Evolutionary conservation across 2,888 invertebrate species (phyloP).

Genomic region (Minunthozetes semirufus): DNA sequence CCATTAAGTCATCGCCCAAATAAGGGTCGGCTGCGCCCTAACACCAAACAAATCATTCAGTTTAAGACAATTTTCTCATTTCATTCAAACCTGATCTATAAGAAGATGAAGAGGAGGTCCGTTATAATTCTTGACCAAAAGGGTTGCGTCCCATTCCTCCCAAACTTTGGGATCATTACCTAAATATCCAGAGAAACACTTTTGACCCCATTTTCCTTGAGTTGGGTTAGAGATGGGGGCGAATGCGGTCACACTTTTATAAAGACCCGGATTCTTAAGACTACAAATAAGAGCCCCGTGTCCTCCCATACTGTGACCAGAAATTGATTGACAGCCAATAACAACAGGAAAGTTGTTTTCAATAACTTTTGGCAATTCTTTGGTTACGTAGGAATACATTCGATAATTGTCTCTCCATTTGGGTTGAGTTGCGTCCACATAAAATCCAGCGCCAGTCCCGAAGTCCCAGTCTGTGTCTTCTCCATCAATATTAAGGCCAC

Average conservation of each 20-base stretch:
- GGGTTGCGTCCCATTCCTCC: constrained; percentile 81
- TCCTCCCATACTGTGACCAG: constrained; percentile 84
- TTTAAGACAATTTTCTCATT: too few species aligned
- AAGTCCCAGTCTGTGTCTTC: constrained; percentile 91
- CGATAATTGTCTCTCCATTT: constrained; percentile 87
- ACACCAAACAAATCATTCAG: not conserved
- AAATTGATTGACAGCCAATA: constrained; percentile 49
- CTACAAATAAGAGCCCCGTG: constrained; percentile 89
- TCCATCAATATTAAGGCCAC: constrained; percentile 75
- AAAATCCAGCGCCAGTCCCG: constrained; percentile 91
- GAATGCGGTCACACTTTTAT: constrained; percentile 76
- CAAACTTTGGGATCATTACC: constrained; percentile 62
- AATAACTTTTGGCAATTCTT: constrained; percentile 70
- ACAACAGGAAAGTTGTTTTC: constrained; percentile 63
- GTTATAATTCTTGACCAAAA: constrained; percentile 69
- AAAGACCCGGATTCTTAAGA: constrained; percentile 80
- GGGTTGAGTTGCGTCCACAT: constrained; percentile 80
- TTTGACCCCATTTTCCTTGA: constrained; percentile 75
- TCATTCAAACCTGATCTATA: constrained; percentile 69
- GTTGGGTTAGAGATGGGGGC: constrained; percentile 87
- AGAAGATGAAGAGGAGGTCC: constrained; percentile 76
- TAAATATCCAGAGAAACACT: constrained; percentile 73
- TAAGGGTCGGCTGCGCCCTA: constrained; percentile 79
- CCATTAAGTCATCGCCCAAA: constrained; percentile 67
- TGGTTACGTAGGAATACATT: constrained; percentile 91